phyloP scores from a whole-genome alignment of 2,113 vertebrate genomes.

The Atrichornis clamosus region DNA sequence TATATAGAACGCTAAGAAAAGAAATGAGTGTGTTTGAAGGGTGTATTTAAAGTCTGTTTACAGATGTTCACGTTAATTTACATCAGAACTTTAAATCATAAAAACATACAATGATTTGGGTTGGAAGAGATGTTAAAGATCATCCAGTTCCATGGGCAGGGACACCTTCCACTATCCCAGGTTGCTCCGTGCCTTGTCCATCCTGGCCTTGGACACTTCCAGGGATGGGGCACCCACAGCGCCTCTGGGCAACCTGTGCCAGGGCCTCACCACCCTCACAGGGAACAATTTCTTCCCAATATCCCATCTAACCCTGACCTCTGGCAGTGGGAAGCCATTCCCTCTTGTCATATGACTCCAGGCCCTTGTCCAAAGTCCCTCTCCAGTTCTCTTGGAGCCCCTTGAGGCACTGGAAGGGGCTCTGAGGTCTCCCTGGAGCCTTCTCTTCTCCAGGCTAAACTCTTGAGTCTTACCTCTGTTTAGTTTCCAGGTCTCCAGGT shows the following conservation, averaged over 20 bases:
- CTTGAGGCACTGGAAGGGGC: not conserved
- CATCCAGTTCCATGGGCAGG: not conserved
- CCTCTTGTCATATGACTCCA: not conserved
- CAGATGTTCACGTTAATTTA: not conserved
- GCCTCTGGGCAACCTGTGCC: not conserved
- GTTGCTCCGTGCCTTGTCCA: fast-evolving
- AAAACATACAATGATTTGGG: not conserved
- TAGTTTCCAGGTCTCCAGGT: not conserved
- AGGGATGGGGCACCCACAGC: not conserved
- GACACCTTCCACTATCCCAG: not conserved
- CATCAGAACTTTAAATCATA: not conserved
- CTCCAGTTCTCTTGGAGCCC: not conserved
- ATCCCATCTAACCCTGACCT: not conserved
- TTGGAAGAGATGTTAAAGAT: not conserved
- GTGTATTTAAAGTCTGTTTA: not conserved
- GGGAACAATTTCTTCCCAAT: not conserved
- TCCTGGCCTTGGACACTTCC: not conserved
- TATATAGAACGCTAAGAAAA: not conserved
- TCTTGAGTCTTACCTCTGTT: not conserved
- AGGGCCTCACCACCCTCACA: not conserved
- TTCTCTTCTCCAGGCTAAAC: not conserved
- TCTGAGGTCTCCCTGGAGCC: not conserved
- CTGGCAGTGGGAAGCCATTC: not conserved
- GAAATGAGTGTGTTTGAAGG: not conserved
- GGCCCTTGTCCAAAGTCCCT: not conserved